Evolutionary conservation across 2,888 invertebrate genomes (phyloP), one percentile per base, ranked within the genome.

Genomic region (Rhagonycha fulva): DNA sequence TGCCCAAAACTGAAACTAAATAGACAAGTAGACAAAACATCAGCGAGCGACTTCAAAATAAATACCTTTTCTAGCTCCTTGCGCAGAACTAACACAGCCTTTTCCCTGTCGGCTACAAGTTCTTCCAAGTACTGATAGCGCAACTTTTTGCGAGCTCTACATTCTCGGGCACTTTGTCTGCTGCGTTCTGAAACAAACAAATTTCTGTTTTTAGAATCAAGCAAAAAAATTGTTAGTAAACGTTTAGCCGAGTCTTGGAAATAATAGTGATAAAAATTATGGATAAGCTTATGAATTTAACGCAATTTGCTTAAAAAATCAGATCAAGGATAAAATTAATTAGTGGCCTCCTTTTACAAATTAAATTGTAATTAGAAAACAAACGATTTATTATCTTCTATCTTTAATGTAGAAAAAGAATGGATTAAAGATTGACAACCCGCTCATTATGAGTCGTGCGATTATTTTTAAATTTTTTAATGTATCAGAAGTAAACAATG

Each of bases 101-200:
- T 95, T 87, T 98, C 98, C 80, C 98, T 90, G 87, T 97, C 97
- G 0, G 95, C 92, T 4, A 98, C 98, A 81, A 98, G 89, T 88
- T 98, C 98, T 88, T 98, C 98, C 81, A 98, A 90, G 87, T 98
- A 98, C 88, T 98, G 98, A 88, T 98, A 98, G 71, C 98, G 93
- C 79, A 98, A 91, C 88, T 98, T 98, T 90, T 98, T 98, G 71
- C 98, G 92, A 68, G 98, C 98, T 81, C 98, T 93, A 87, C 98
- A 98, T 91, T 98, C 98, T 84, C 98, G 91, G 82, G 98, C 98
- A 89, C 98, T 98, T 90, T 98, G 98, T 82, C 98, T 92, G 88
- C 98, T 98, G 79, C 98, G 92, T 89, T 98, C 98, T 96, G 87
- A 23, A 89, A 88, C 24, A 61, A 63, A 47, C 9, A 68, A 23